These are phyloP conservation scores for Sinotaia quadrata DNA, from an alignment of 2,888 invertebrate genomes.

Conservation along the genomic window DNA sequence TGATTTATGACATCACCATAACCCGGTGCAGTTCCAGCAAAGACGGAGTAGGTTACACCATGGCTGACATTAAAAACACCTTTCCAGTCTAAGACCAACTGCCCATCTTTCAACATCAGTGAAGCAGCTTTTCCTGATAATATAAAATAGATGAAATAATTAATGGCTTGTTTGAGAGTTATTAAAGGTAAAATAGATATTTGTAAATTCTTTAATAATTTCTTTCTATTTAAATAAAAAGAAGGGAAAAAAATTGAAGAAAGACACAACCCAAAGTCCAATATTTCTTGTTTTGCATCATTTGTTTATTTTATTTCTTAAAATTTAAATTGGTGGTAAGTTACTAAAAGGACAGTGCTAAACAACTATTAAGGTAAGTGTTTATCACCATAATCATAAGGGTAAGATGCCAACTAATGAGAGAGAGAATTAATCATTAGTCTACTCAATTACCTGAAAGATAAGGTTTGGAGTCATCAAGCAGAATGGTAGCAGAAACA, in stretches of 20 bases:
- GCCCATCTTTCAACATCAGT: background rate
- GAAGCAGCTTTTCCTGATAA: background rate
- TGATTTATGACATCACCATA: slow-evolving; percentile 27
- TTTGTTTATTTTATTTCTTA: too few relatives aligned
- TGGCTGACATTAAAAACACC: slow-evolving; percentile 5
- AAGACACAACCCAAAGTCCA: background rate
- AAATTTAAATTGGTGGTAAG: too few relatives aligned
- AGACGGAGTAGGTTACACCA: slow-evolving; percentile 17
- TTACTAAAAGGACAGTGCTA: too few relatives aligned
- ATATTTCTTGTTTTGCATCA: too few relatives aligned
- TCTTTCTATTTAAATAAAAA: background rate
- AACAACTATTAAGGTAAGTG: too few relatives aligned
- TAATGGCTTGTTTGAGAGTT: too few relatives aligned
- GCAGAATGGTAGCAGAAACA: background rate
- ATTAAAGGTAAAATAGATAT: too few relatives aligned
- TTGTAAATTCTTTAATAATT: background rate
- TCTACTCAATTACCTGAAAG: slow-evolving; percentile 11
- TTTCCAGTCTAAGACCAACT: slow-evolving; percentile 7
- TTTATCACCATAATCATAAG: too few relatives aligned
- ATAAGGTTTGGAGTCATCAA: slow-evolving; percentile 10
- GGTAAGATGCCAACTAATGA: too few relatives aligned
- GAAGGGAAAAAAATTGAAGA: background rate
- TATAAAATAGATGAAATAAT: background rate
- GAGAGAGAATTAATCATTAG: too few relatives aligned
- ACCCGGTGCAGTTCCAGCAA: slow-evolving; percentile 7